Evolutionary conservation across 2,888 invertebrate genomes (phyloP).

Genomic region (Artemia sinica): DNA sequence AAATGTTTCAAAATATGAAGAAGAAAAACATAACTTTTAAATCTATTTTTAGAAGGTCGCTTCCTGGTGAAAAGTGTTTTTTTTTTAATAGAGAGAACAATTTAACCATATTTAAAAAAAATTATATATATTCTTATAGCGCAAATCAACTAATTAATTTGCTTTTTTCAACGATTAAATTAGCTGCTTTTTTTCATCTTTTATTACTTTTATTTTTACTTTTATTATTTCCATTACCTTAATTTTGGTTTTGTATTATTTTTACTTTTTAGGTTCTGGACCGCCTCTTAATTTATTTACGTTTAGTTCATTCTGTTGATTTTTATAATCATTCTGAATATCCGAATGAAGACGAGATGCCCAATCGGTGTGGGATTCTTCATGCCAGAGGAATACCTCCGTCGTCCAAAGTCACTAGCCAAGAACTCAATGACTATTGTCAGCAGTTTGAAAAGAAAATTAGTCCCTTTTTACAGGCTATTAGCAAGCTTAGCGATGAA

Average conservation of each 20-base stretch:
- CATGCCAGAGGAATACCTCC: constrained; percentile 84
- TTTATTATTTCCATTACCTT: constrained; percentile 4
- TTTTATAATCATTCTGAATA: constrained; percentile 98
- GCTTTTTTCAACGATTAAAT: not conserved
- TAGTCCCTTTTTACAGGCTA: constrained; percentile 65
- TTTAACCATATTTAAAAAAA: not conserved
- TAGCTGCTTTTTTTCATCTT: not conserved
- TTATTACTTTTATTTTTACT: not conserved
- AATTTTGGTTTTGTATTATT: constrained; percentile 17
- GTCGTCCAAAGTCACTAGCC: constrained; percentile 52
- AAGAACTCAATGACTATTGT: constrained; percentile 55
- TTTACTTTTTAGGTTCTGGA: constrained; percentile 40
- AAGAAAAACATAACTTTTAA: too few species aligned
- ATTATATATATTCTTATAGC: constrained; percentile 12
- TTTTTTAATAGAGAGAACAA: too few species aligned
- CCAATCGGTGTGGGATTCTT: constrained; percentile 93
- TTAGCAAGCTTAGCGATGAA: constrained; percentile 46
- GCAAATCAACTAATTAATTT: not conserved
- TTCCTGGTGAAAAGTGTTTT: too few species aligned
- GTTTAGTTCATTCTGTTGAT: constrained; percentile 94
- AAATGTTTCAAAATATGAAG: too few species aligned
- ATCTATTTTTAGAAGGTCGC: too few species aligned
- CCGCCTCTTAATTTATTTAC: constrained; percentile 72
- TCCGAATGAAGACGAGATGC: constrained; percentile 99
- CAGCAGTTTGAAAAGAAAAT: constrained; percentile 76